Base-by-base conservation (phyloP, 2,888 invertebrate species). In the Sinohyriopsis cumingii region DNA sequence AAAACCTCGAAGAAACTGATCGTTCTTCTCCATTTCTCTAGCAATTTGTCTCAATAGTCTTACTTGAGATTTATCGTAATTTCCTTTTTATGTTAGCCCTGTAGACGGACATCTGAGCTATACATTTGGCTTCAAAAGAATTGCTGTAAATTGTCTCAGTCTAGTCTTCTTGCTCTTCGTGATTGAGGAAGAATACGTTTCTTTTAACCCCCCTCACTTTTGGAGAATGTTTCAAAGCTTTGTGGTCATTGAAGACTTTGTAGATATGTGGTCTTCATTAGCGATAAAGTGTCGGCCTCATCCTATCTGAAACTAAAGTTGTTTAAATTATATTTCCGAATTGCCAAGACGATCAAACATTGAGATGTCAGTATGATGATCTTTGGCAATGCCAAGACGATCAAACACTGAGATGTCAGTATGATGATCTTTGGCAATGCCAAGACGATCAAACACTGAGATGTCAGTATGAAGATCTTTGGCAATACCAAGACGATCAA, bases 391-490 rank as follows among this genome's bases (percentile, higher is more conserved):
- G 5, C 95, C 92, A 92, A 95, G 93, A 5, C 95, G 92, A 84
- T 95, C 95, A 89, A 95, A 95, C 18, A 96, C 91, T 0, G 95
- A 95, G 65, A 95, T 91, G 73, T 95, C 94, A 71, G 95, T 87
- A 61, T 94, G 92, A 84, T 92, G 94, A n/a, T n/a, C n/a, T n/a
- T n/a, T n/a, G n/a, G n/a, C n/a, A n/a, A n/a, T 91, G 5, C 95
- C 92, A 92, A 95, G 93, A 5, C 95, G 92, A 84, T 95, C 95
- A 89, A 95, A 95, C 18, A 96, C 91, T 0, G 95, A 95, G 65
- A 95, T 91, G 73, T 95, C 94, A 71, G 95, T 87, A 61, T 94
- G 92, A 84, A 92, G 94, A n/a, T n/a, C n/a, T n/a, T n/a, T n/a
- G n/a, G n/a, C n/a, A n/a, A n/a, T 91, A 5, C 95, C 92, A 92